These are phyloP conservation scores for Spheniscus mendiculus DNA, from an alignment of 2,113 vertebrate genomes.

Conservation along the genomic window DNA sequence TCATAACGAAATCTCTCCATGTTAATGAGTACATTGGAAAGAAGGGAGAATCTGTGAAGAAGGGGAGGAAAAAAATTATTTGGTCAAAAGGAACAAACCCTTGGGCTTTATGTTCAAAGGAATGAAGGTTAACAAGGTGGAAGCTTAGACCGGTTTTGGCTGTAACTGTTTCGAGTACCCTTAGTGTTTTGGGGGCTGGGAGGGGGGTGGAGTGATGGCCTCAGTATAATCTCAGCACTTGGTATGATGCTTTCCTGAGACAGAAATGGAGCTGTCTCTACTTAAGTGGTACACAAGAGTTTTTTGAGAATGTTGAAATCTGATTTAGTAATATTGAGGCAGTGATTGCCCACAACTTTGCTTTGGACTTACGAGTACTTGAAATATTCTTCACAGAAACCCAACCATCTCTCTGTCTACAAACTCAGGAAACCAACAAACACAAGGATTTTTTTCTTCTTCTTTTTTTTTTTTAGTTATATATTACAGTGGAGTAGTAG, in stretches of 20 bases:
- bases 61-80: neutral
- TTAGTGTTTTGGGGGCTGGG: neutral
- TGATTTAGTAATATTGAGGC: neutral
- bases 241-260: neutral
- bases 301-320: constrained; percentile 9
- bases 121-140: constrained; percentile 35
- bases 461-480: neutral
- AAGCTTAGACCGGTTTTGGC: constrained; percentile 22
- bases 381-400: neutral
- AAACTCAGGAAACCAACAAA: neutral
- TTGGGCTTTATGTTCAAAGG: constrained; percentile 52
- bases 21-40: constrained; percentile 46
- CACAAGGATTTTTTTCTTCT: neutral
- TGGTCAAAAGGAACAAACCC: constrained; percentile 41
- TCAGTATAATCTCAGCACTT: neutral
- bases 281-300: neutral
- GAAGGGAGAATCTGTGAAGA: neutral
- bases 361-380: neutral
- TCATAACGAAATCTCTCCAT: constrained; percentile 15
- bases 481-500: neutral
- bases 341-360: neutral
- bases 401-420: neutral
- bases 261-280: neutral
- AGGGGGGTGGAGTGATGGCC: neutral
- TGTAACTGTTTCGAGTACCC: constrained; percentile 1